Evolutionary conservation across 2,797 vertebrate species (phyloP), one percentile per base, ranked within the genome.

Genomic region (Cheracebus regulus): DNA sequence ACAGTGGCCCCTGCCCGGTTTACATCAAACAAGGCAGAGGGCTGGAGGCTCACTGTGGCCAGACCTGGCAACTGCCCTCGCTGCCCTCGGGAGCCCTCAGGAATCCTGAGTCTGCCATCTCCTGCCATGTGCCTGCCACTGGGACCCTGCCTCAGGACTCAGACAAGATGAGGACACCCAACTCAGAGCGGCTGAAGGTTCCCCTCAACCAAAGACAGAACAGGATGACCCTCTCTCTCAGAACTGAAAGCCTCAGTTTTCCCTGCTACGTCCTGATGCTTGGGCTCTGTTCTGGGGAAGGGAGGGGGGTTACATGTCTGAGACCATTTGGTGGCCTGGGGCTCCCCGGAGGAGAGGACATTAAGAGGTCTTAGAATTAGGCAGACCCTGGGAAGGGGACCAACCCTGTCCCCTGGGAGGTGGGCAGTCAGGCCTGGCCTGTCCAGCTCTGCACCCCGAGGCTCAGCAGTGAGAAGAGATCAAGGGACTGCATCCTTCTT

Each of bases 1-100:
- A 83, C 22, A 30, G 94, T 52, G 44, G 64, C 2, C 2, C 64
- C 41, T 55, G 75, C 30, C 41, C 19, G 0, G 46, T 57, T 92
- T 82, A 76, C 19, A 78, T 88, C 90, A 91, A 81, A 93, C 57
- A 91, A 97, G 85, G 95, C 84, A 87, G 92, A 96, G 88, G 95
- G 97, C 95, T 75, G 96, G 97, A 97, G 96, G 95, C 64, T 75
- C 57, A 1, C 48, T 19, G 1, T 1, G 41, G 79, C 89, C 72
- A 58, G 9, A 19, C 15, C 20, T 13, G 0, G 52, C 78, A n/a
- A 55, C 67, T 80, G 30, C 72, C 61, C 33, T 36, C 4, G 3
- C 79, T 2, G 6, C 13, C 33, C n/a, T 57, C 2, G 0, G 46
- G 70, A 30, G n/a, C 28, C 48, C 44, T 76, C 76, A 4, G 78